These are phyloP conservation scores for Cecropterus lyciades DNA, from an alignment of 1,140 invertebrate species.

Conservation along the genomic window DNA sequence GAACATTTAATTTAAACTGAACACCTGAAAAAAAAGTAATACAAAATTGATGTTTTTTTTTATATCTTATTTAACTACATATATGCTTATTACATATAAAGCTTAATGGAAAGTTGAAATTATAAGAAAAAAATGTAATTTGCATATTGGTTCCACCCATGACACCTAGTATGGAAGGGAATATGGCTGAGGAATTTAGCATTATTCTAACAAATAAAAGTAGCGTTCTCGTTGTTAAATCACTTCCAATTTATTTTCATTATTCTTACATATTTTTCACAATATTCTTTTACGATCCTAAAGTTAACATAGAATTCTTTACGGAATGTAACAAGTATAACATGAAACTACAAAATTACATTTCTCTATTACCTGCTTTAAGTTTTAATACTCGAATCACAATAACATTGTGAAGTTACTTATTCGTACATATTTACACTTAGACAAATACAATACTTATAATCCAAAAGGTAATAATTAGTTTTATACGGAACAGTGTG, in stretches of 20 bases:
- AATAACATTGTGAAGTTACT: slow-evolving; percentile 32
- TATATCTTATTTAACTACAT: no score
- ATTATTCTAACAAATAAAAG: no score
- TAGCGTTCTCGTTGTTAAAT: slow-evolving; percentile 18
- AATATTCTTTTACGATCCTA: slow-evolving; percentile 51
- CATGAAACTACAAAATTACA: slow-evolving; percentile 50
- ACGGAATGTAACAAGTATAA: slow-evolving; percentile 66
- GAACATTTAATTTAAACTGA: no score
- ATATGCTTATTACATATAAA: no score
- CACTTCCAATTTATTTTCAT: slow-evolving; percentile 29
- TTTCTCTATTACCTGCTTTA: slow-evolving; percentile 40
- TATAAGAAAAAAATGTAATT: no score
- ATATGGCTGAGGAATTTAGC: no score
- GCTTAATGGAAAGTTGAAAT: no score
- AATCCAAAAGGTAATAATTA: slow-evolving; percentile 37
- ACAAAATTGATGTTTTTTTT: no score
- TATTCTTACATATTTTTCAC: slow-evolving; percentile 45
- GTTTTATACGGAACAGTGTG: slow-evolving; percentile 38
- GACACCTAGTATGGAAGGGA: no score
- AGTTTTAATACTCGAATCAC: slow-evolving; percentile 24
- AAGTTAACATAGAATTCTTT: slow-evolving; percentile 43
- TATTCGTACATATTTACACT: slow-evolving; percentile 30
- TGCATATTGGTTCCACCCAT: no score
- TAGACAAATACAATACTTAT: slow-evolving; percentile 31
- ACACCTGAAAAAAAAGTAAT: no score